These are phyloP conservation scores for Mormoops blainvillei DNA, from an alignment of 2,113 vertebrate genomes.

Conservation along the genomic window DNA sequence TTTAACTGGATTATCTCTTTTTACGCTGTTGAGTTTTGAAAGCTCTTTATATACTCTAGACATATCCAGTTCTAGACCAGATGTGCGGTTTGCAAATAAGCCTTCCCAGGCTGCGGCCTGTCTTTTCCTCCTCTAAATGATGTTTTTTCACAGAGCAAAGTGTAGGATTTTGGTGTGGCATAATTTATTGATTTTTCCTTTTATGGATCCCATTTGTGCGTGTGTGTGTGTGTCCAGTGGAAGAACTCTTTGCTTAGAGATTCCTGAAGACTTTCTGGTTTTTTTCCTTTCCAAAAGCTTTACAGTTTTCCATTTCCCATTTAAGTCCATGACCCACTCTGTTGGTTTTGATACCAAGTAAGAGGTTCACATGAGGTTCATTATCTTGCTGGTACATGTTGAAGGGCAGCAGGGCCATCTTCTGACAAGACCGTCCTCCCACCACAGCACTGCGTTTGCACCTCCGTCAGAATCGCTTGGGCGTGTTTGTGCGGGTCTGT, in stretches of 20 bases:
- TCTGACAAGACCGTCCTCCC: background rate
- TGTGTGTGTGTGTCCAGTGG: background rate
- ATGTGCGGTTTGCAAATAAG: background rate
- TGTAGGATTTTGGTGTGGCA: background rate
- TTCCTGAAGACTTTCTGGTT: background rate
- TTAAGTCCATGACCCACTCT: background rate
- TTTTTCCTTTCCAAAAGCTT: background rate
- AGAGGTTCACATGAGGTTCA: background rate
- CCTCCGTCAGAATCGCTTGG: background rate
- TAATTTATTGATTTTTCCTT: background rate
- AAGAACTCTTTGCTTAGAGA: background rate
- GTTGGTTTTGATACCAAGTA: background rate
- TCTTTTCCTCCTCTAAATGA: background rate
- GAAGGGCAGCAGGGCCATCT: background rate
- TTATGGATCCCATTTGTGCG: background rate
- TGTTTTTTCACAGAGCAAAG: background rate
- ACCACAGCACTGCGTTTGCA: too few relatives aligned
- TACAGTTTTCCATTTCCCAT: background rate
- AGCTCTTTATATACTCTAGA: background rate
- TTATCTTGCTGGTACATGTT: background rate
- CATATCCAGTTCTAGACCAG: background rate
- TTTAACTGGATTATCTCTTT: background rate
- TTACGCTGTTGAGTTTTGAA: background rate
- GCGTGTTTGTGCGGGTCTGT: rapidly evolving
- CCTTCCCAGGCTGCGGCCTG: background rate